These are phyloP conservation scores for Musca vetustissima DNA, from an alignment of 1,140 invertebrate species.

Conservation along the genomic window DNA sequence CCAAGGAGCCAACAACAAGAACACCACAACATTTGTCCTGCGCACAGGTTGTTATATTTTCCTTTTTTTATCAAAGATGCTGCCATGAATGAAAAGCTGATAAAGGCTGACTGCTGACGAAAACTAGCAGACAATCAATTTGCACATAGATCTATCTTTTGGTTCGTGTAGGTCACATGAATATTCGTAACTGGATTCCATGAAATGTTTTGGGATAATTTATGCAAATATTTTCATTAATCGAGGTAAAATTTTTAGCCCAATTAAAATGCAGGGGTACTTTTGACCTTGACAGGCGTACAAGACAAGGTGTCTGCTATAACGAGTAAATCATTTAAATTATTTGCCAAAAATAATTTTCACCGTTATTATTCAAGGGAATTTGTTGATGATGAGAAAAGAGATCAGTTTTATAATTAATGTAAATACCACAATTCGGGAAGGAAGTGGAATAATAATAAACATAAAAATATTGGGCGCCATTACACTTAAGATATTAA, in stretches of 20 bases:
- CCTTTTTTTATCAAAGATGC: neutral
- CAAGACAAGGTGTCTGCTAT: neutral
- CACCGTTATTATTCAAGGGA: no score
- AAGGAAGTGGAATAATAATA: no score
- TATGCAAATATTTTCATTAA: conserved; percentile 56
- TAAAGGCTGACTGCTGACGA: neutral
- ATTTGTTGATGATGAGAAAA: no score
- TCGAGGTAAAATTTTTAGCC: conserved; percentile 41
- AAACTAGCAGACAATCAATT: neutral
- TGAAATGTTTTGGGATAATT: conserved; percentile 53
- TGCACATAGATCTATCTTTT: neutral
- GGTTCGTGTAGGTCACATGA: conserved; percentile 36
- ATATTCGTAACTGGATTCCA: conserved; percentile 43
- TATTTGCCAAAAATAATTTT: neutral
- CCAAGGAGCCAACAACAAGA: no score
- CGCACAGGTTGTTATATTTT: neutral
- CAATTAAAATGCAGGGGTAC: conserved; percentile 10
- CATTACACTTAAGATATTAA: no score
- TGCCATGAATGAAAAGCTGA: neutral
- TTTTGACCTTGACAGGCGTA: conserved; percentile 16
- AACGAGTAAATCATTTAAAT: neutral
- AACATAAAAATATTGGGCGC: no score
- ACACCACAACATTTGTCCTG: neutral
- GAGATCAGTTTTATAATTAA: no score
- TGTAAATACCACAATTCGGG: no score